Percentiles rank a stretch among this genome's conserved stretches.
phyloP scores from a whole-genome alignment of 64 coral and sea anemone species.

The Platygyra sinensis region DNA sequence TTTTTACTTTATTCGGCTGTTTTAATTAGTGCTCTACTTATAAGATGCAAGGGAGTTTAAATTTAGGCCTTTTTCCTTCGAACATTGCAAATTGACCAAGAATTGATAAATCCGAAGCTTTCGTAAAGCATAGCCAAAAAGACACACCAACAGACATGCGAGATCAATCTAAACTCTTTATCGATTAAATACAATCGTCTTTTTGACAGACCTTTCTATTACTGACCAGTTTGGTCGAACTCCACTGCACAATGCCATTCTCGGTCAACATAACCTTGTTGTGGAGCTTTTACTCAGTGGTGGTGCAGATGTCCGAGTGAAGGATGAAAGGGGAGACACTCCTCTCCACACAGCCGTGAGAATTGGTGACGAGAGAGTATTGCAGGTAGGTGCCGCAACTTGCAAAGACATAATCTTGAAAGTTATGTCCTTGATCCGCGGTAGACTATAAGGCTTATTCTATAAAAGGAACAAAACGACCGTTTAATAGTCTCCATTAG shows the following conservation, averaged over 20 bases:
- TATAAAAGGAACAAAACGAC: too few species aligned
- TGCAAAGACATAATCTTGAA: too few species aligned
- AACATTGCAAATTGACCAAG: too few species aligned
- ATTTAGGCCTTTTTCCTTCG: too few species aligned
- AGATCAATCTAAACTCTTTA: neutral
- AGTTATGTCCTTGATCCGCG: too few species aligned
- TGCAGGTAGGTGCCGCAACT: constrained; percentile 14
- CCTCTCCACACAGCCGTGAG: constrained; percentile 57
- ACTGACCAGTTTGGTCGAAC: constrained; percentile 47
- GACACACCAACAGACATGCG: neutral
- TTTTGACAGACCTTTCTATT: neutral
- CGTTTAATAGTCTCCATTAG: too few species aligned
- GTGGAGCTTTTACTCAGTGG: constrained; percentile 43
- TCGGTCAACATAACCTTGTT: constrained; percentile 11
- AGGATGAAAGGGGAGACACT: constrained; percentile 57
- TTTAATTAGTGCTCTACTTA: too few species aligned
- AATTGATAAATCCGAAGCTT: too few species aligned
- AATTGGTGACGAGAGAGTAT: constrained; percentile 34
- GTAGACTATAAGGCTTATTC: too few species aligned
- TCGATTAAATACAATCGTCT: neutral
- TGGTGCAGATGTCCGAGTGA: constrained; percentile 23
- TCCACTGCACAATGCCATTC: constrained; percentile 49
- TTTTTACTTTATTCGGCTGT: too few species aligned
- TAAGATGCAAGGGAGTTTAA: too few species aligned
- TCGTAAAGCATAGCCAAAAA: neutral